Percentiles rank a stretch among this genome's conserved stretches.
Evolutionary conservation across 2,888 invertebrate species (phyloP).

Genomic region (Parnassius mnemosyne): DNA sequence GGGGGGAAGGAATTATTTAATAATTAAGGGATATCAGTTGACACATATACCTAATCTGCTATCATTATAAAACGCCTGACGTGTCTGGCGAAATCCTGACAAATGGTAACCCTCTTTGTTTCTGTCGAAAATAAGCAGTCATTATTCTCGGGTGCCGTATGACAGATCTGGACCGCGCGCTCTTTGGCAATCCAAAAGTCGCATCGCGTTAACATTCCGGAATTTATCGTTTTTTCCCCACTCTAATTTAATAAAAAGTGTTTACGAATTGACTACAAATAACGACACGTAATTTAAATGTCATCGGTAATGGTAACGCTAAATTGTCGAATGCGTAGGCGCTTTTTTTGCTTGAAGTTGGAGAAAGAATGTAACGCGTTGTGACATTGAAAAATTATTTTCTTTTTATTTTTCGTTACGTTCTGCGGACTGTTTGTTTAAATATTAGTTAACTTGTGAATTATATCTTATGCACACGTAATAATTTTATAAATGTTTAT

Average conservation of each 20-base stretch:
- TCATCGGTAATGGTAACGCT: conserved; percentile 2
- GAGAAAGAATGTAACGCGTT: conserved; percentile 2
- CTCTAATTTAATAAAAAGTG: conserved; percentile 31
- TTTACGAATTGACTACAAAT: conserved; percentile 36
- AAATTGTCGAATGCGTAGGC: conserved; percentile 6
- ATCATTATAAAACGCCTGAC: conserved; percentile 16
- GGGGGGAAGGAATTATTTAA: too few species aligned
- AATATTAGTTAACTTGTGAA: too few species aligned
- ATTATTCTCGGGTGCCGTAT: conserved; percentile 65
- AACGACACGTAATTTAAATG: conserved; percentile 19
- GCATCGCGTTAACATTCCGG: conserved; percentile 21
- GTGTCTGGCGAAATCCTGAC: conserved; percentile 19
- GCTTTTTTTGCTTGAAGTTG: conserved; percentile 2
- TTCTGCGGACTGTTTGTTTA: too few species aligned
- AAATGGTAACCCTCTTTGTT: conserved; percentile 47
- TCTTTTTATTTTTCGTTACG: neutral
- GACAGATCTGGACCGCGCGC: conserved; percentile 69
- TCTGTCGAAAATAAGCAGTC: conserved; percentile 69
- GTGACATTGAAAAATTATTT: neutral
- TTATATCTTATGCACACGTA: too few species aligned
- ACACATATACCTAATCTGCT: conserved; percentile 2
- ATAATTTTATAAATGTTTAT: too few species aligned
- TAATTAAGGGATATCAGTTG: neutral
- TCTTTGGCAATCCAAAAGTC: conserved; percentile 49
- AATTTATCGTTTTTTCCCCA: conserved; percentile 29